These are phyloP conservation scores for Clunio marinus DNA, from an alignment of 2,888 invertebrate genomes.

Conservation along the genomic window DNA sequence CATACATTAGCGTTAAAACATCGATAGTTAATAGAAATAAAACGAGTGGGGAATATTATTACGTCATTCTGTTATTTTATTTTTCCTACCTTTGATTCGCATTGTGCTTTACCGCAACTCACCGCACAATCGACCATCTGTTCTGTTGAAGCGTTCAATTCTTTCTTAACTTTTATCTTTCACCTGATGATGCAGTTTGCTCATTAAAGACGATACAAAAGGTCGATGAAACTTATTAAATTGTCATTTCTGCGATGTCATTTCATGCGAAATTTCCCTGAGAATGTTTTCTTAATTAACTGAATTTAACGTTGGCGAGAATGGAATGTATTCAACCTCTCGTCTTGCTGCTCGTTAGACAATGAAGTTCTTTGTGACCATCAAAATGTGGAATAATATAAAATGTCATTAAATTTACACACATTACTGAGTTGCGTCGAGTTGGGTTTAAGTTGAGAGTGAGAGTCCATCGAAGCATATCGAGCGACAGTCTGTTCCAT, in stretches of 20 bases:
- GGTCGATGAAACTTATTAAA: too few species aligned
- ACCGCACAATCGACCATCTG: constrained; percentile 24
- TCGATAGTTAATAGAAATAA: not conserved
- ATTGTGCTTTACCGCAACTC: constrained; percentile 15
- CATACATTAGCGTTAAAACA: not conserved
- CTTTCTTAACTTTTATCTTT: constrained; percentile 30
- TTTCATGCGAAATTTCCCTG: too few species aligned
- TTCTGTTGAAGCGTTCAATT: constrained; percentile 33
- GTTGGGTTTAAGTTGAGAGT: too few species aligned
- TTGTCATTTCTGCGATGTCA: too few species aligned
- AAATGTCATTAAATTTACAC: not conserved
- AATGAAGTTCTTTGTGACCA: not conserved
- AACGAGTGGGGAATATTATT: constrained; percentile 21
- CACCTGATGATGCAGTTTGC: too few species aligned
- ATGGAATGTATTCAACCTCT: not conserved
- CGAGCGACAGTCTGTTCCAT: not conserved
- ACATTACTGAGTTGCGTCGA: too few species aligned
- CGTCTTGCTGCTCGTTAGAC: not conserved
- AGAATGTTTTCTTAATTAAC: too few species aligned
- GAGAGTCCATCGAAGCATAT: constrained; percentile 13
- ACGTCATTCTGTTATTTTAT: not conserved
- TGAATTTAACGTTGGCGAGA: too few species aligned
- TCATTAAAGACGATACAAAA: too few species aligned
- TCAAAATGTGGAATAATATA: not conserved
- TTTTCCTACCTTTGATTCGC: not conserved